Evolutionary conservation across 2,888 invertebrate genomes (phyloP).

Genomic region (Podotricha telesiphe): DNA sequence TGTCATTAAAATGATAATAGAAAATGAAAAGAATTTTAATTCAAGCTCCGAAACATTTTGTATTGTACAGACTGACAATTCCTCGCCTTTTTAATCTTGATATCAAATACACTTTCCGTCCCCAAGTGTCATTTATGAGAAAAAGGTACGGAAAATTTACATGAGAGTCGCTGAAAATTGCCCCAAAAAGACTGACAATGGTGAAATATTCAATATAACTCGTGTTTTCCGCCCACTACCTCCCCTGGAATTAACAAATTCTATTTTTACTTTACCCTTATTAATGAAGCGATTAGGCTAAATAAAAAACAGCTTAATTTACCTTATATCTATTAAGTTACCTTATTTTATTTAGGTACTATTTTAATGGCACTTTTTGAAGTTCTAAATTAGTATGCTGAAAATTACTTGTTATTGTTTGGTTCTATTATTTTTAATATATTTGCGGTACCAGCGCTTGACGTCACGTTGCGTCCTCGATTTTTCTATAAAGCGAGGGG

Average conservation of each 20-base stretch:
- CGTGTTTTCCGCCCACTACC: slow-evolving; percentile 38
- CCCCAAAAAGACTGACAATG: slow-evolving; percentile 49
- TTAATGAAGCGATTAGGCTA: slow-evolving; percentile 41
- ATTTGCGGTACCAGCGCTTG: slow-evolving; percentile 70
- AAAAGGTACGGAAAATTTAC: slow-evolving; percentile 43
- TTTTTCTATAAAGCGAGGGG: slow-evolving; percentile 78
- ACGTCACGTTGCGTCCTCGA: slow-evolving; percentile 82
- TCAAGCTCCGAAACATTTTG: slow-evolving; percentile 16
- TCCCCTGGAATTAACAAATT: slow-evolving; percentile 60
- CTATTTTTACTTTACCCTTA: slow-evolving; percentile 59
- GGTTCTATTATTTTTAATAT: slow-evolving; percentile 75
- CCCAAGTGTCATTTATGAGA: slow-evolving; percentile 35
- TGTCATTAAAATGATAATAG: slow-evolving; percentile 1
- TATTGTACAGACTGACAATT: slow-evolving; percentile 29
- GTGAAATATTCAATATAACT: slow-evolving; percentile 66
- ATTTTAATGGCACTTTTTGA: background rate
- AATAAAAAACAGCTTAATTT: no score
- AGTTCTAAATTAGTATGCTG: background rate
- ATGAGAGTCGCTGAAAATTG: slow-evolving; percentile 47
- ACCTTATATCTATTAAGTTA: no score
- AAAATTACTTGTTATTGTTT: slow-evolving; percentile 60
- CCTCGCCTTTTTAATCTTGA: slow-evolving; percentile 38
- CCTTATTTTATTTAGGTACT: slow-evolving; percentile 32
- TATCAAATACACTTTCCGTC: slow-evolving; percentile 39
- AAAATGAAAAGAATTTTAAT: slow-evolving; percentile 8